Conservation (phyloP, 1,140 invertebrate genomes). For the Zeugodacus cucurbitae region DNA sequence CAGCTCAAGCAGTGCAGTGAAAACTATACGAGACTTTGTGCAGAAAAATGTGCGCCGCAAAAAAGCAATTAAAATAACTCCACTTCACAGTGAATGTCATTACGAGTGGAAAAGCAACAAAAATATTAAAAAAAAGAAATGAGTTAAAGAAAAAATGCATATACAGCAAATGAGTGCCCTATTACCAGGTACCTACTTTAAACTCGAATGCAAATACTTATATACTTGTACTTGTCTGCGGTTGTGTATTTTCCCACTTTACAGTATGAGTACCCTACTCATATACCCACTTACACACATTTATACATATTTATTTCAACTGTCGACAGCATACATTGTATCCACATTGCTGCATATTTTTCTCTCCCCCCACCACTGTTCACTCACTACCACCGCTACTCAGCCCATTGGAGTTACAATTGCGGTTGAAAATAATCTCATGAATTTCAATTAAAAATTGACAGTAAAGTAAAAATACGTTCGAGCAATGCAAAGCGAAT, state of each 20-base stretch:
- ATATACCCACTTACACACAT: not conserved
- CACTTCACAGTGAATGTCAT: slow-evolving; percentile 21
- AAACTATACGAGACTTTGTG: not conserved
- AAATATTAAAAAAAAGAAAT: not conserved
- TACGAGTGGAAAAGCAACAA: not conserved
- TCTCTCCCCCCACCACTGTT: not conserved
- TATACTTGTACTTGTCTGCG: not conserved
- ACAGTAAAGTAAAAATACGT: slow-evolving; percentile 23
- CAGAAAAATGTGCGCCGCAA: slow-evolving; percentile 26
- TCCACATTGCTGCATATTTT: not conserved
- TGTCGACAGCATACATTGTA: not conserved
- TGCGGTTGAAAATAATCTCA: slow-evolving; percentile 31
- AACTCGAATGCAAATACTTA: not conserved
- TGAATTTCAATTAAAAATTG: slow-evolving; percentile 36
- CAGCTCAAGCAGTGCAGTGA: not conserved
- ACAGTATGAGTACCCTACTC: not conserved
- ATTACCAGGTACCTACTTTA: not conserved
- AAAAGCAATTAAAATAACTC: slow-evolving; percentile 34
- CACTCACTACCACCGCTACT: not conserved
- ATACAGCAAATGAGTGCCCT: not conserved
- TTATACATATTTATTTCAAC: not conserved
- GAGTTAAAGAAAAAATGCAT: not conserved
- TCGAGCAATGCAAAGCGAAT: not conserved
- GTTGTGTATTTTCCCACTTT: not conserved
- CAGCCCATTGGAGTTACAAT: not conserved